phyloP scores from a whole-genome alignment of 2,888 invertebrate genomes.

The Fragum whitleyi region DNA sequence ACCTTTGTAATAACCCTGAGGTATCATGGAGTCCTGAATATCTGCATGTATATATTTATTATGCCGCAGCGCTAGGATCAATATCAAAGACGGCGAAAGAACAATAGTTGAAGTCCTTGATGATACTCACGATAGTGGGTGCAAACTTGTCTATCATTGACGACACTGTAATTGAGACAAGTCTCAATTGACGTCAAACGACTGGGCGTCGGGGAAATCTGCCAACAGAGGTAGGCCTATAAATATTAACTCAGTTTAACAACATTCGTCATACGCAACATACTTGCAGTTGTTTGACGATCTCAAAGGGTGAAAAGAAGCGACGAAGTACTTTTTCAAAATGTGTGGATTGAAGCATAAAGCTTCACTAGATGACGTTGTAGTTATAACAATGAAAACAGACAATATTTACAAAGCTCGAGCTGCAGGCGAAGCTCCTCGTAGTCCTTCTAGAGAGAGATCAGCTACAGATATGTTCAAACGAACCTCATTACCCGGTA shows the following conservation, averaged over 20 bases:
- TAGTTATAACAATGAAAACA: background rate
- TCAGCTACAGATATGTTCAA: background rate
- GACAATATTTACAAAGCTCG: background rate
- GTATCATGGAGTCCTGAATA: too few species aligned
- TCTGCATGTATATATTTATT: background rate
- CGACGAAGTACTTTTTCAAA: too few species aligned
- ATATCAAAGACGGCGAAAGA: background rate
- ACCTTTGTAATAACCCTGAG: too few species aligned
- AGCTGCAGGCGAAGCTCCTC: background rate
- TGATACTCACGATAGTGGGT: slow-evolving; percentile 8
- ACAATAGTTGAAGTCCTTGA: background rate
- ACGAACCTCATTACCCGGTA: slow-evolving; percentile 24
- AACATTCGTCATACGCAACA: too few species aligned
- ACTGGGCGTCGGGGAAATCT: background rate
- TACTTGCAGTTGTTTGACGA: too few species aligned
- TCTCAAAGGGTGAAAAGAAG: too few species aligned
- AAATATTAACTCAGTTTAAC: too few species aligned
- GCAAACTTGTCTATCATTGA: slow-evolving; percentile 7
- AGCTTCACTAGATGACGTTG: background rate
- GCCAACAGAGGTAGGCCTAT: background rate
- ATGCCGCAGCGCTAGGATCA: background rate
- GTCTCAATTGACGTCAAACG: slow-evolving; percentile 6
- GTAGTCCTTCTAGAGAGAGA: background rate
- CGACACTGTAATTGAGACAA: slow-evolving; percentile 3
- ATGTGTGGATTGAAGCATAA: background rate